These are phyloP conservation scores for Epistrophella euchroma DNA, from an alignment of 2,888 invertebrate species.

Conservation along the genomic window DNA sequence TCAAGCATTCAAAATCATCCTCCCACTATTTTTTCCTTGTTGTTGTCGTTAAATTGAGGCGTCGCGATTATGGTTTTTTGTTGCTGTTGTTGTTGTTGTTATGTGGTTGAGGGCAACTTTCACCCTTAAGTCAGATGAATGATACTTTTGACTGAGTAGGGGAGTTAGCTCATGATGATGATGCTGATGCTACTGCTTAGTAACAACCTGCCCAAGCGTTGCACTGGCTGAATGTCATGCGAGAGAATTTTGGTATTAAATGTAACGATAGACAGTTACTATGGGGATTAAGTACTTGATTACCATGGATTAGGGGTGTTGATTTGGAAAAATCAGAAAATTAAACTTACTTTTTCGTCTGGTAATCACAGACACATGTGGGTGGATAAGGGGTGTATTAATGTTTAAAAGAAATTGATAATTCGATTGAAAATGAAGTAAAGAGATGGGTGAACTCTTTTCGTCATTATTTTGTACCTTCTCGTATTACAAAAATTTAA, in stretches of 20 bases:
- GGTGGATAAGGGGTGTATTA: constrained; percentile 16
- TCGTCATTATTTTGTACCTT: too few relatives aligned
- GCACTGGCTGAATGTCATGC: constrained; percentile 38
- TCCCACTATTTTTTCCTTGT: constrained; percentile 22
- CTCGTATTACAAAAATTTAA: too few relatives aligned
- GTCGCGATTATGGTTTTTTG: constrained; percentile 72
- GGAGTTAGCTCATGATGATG: neutral
- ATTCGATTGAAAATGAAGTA: constrained; percentile 1
- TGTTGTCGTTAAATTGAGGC: constrained; percentile 66
- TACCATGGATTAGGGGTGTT: constrained; percentile 77
- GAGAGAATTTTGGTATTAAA: constrained; percentile 48
- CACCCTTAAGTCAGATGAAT: constrained; percentile 49
- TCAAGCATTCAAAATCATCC: constrained; percentile 70
- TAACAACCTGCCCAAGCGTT: constrained; percentile 28
- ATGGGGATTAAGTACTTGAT: constrained; percentile 77
- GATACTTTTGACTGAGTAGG: constrained; percentile 2
- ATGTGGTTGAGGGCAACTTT: constrained; percentile 54
- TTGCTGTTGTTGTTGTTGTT: neutral
- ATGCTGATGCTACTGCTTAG: constrained; percentile 11
- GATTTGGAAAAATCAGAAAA: constrained; percentile 77
- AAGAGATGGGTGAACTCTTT: neutral
- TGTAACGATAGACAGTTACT: constrained; percentile 73
- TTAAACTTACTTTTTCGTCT: constrained; percentile 53
- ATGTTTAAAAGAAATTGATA: neutral
- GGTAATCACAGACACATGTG: constrained; percentile 28